A percentile compares a stretch with the other conserved stretches of the same genome.
Conservation (phyloP, 1,140 invertebrate genomes). For the Hyles vespertilio region DNA sequence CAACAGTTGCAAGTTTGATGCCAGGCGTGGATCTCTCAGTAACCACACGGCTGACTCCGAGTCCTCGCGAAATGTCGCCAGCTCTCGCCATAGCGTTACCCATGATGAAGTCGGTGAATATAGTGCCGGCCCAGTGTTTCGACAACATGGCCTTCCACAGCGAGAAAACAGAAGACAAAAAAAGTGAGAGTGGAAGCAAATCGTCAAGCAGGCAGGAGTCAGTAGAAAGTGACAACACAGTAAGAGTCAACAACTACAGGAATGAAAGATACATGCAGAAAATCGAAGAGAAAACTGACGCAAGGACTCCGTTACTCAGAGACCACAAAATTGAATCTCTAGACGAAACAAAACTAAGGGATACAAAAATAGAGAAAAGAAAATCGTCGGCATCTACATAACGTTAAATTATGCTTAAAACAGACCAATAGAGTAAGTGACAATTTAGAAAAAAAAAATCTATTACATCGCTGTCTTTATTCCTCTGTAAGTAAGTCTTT, state of each 20-base stretch:
- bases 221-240: constrained; percentile 50
- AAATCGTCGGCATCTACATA: constrained; percentile 71
- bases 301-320: constrained; percentile 58
- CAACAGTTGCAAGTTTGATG: constrained; percentile 72
- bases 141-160: constrained; percentile 70
- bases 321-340: constrained; percentile 69
- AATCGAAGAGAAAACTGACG: constrained; percentile 62
- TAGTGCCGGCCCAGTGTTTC: constrained; percentile 68
- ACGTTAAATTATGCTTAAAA: constrained; percentile 18
- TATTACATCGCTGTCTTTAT: too few species aligned
- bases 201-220: constrained; percentile 49
- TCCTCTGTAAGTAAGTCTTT: too few species aligned
- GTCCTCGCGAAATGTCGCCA: constrained; percentile 67
- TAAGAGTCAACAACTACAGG: constrained; percentile 55
- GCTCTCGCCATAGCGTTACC: constrained; percentile 65
- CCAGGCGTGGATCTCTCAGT: constrained; percentile 69
- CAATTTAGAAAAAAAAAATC: too few species aligned
- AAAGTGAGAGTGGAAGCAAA: constrained; percentile 36
- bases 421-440: constrained; percentile 5
- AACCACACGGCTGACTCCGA: constrained; percentile 61
- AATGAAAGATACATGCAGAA: constrained; percentile 62
- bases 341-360: constrained; percentile 63
- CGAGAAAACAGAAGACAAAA: constrained; percentile 47
- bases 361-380: constrained; percentile 62
- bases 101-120: constrained; percentile 72